A percentile compares a stretch with the other conserved stretches of the same genome.
These are phyloP conservation scores for Anoplophora glabripennis DNA, from an alignment of 1,140 invertebrate genomes.

Conservation along the genomic window DNA sequence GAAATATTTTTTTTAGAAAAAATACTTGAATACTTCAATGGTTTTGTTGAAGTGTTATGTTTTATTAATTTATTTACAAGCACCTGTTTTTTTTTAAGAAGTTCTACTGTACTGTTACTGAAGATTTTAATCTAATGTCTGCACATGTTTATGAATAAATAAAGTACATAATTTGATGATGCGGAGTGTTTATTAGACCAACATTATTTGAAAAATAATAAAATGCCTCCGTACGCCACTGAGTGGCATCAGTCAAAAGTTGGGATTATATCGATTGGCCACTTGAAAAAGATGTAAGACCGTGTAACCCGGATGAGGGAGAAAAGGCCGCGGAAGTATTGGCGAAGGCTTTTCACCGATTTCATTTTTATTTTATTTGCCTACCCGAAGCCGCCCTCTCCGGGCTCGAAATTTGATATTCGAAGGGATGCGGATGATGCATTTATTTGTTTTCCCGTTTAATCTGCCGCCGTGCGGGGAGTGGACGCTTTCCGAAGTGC, in stretches of 20 bases:
- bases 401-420: background rate
- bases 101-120: too few relatives aligned
- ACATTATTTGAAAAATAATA: too few relatives aligned
- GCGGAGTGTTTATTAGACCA: too few relatives aligned
- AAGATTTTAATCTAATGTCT: too few relatives aligned
- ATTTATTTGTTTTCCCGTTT: background rate
- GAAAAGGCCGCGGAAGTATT: background rate
- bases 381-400: background rate
- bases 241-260: slow-evolving; percentile 23
- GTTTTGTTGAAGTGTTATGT: background rate
- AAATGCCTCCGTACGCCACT: too few relatives aligned
- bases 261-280: slow-evolving; percentile 25
- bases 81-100: too few relatives aligned
- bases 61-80: too few relatives aligned
- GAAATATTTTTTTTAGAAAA: too few relatives aligned
- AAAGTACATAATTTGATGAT: too few relatives aligned
- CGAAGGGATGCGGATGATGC: background rate
- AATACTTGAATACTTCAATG: background rate
- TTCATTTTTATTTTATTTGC: slow-evolving; percentile 1
- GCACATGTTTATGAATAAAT: too few relatives aligned
- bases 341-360: background rate
- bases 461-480: background rate
- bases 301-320: background rate
- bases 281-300: slow-evolving; percentile 19
- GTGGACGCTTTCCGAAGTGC: background rate